These are phyloP conservation scores for Hesperophylax magnus DNA, from an alignment of 1,140 invertebrate species.

Conservation along the genomic window DNA sequence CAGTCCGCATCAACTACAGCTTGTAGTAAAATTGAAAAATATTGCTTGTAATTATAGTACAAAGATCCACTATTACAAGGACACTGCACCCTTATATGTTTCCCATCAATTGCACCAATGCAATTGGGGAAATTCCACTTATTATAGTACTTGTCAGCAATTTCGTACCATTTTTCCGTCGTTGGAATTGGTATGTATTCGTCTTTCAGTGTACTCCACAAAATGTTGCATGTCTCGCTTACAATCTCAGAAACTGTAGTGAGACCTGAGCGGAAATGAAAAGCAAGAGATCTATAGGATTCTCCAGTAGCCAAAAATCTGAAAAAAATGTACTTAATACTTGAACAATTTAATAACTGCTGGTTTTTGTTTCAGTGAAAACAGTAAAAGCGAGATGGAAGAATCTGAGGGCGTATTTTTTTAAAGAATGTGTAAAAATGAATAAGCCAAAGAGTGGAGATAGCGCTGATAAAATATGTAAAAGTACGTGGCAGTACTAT, in stretches of 20 bases:
- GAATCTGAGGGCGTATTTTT: too few relatives aligned
- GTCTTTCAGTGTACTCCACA: conserved; percentile 22
- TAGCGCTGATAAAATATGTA: too few relatives aligned
- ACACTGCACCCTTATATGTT: not conserved
- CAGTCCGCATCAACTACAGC: conserved; percentile 12
- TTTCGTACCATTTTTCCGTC: conserved; percentile 23
- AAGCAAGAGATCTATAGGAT: conserved; percentile 3
- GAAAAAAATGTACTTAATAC: not conserved
- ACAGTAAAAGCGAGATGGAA: too few relatives aligned
- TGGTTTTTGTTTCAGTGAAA: too few relatives aligned
- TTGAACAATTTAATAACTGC: not conserved
- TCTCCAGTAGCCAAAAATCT: conserved; percentile 15
- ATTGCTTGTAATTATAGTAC: too few relatives aligned
- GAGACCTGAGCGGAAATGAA: conserved; percentile 16
- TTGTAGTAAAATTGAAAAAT: conserved; percentile 23
- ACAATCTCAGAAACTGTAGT: conserved; percentile 14
- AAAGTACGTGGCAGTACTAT: too few relatives aligned
- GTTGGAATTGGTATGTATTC: conserved; percentile 18
- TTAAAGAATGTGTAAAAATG: too few relatives aligned
- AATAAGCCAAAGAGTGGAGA: too few relatives aligned
- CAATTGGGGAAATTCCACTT: conserved; percentile 25
- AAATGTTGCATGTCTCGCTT: conserved; percentile 13
- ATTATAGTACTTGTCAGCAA: not conserved
- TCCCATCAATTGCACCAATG: conserved; percentile 31
- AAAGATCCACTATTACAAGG: not conserved